Evolutionary conservation across 2,797 vertebrate species (phyloP).

Genomic region (Lutjanus campechanus): DNA sequence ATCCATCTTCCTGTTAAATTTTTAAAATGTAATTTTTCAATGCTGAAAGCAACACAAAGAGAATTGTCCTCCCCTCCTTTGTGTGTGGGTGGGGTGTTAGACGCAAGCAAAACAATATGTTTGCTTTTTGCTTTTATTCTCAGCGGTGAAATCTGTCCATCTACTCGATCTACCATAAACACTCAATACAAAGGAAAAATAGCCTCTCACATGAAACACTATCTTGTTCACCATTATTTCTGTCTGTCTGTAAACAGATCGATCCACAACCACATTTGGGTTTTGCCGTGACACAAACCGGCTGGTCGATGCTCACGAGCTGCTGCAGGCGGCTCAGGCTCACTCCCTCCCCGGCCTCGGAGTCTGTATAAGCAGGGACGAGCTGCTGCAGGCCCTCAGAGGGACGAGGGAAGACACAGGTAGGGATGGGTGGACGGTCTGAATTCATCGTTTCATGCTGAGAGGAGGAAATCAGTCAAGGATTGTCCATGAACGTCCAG

Average conservation of each 20-base stretch:
- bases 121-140: not conserved
- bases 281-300: constrained; percentile 89
- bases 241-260: constrained; percentile 65
- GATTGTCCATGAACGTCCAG: constrained; percentile 1
- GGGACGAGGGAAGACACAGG: constrained; percentile 37
- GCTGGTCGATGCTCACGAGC: constrained; percentile 84
- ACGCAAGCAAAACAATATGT: too few relatives aligned
- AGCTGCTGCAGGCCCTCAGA: constrained; percentile 84
- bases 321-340: constrained; percentile 85
- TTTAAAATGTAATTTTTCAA: not conserved
- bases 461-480: constrained; percentile 33
- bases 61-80: not conserved
- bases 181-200: too few relatives aligned
- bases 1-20: not conserved
- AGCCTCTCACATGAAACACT: too few relatives aligned
- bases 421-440: constrained; percentile 30
- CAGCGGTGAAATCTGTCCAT: not conserved
- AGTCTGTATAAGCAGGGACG: constrained; percentile 87
- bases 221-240: not conserved
- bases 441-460: constrained; percentile 17
- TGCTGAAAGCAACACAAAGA: not conserved
- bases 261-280: constrained; percentile 78
- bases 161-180: too few relatives aligned
- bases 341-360: constrained; percentile 88
- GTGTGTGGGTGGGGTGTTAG: too few relatives aligned